Conservation (phyloP, 2,797 vertebrate genomes). For the Gephyroberyx darwinii region DNA sequence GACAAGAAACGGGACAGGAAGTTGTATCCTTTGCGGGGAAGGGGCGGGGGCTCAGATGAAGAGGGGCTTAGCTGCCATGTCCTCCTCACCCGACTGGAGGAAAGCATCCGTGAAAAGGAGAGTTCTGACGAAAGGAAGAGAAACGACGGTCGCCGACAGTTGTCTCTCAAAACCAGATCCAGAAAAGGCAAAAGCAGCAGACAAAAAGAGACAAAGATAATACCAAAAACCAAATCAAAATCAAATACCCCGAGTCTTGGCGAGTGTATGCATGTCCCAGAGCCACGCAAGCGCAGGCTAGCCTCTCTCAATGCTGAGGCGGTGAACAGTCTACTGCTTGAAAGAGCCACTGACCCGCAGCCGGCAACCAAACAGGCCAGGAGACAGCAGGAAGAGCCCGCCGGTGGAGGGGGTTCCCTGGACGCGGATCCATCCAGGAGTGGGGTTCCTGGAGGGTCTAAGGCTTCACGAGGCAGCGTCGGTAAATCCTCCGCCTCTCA, state of each 20-base stretch:
- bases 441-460: slow-evolving; percentile 46
- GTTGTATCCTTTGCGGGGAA: slow-evolving; percentile 89
- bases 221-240: slow-evolving; percentile 71
- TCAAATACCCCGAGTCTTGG: slow-evolving; percentile 25
- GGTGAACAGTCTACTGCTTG: slow-evolving; percentile 93
- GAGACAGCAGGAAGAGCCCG: slow-evolving; percentile 72
- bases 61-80: slow-evolving; percentile 92
- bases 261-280: slow-evolving; percentile 56
- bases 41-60: slow-evolving; percentile 78
- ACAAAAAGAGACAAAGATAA: slow-evolving; percentile 49
- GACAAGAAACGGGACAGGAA: slow-evolving; percentile 82
- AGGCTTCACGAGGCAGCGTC: slow-evolving; percentile 39
- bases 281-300: slow-evolving; percentile 92
- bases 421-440: slow-evolving; percentile 56
- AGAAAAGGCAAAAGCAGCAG: slow-evolving; percentile 62
- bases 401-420: slow-evolving; percentile 55
- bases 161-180: slow-evolving; percentile 54
- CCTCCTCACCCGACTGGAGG: slow-evolving; percentile 90
- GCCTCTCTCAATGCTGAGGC: slow-evolving; percentile 97
- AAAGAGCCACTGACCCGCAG: slow-evolving; percentile 82
- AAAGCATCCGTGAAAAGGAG: slow-evolving; percentile 56
- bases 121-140: slow-evolving; percentile 31
- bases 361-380: slow-evolving; percentile 72
- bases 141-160: slow-evolving; percentile 30
- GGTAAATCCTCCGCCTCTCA: slow-evolving; percentile 51